Evolutionary conservation across 64 coral and sea anemone genomes (phyloP).

Genomic region (Porites australiensis): DNA sequence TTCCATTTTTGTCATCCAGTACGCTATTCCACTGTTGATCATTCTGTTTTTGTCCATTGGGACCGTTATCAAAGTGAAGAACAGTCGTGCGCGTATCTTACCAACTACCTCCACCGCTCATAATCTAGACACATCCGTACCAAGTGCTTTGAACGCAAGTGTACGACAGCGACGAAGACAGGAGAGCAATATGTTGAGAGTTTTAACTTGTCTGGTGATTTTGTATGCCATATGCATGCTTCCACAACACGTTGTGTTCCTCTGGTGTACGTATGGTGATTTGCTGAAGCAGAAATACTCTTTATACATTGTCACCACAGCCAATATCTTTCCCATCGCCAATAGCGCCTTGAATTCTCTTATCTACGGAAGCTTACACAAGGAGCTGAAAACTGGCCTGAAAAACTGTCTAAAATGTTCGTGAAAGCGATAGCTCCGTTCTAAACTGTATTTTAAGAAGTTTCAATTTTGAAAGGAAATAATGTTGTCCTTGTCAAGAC

Average conservation of each 20-base stretch:
- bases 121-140: not conserved
- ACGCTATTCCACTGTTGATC: conserved; percentile 65
- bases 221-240: conserved; percentile 85
- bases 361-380: conserved; percentile 82
- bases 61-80: conserved; percentile 62
- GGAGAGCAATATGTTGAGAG: conserved; percentile 66
- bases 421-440: not conserved
- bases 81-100: conserved; percentile 64
- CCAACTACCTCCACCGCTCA: conserved; percentile 24
- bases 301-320: conserved; percentile 77
- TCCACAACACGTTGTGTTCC: conserved; percentile 81
- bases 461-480: too few relatives aligned
- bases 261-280: conserved; percentile 81
- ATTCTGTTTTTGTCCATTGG: conserved; percentile 64
- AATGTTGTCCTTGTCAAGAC: too few relatives aligned
- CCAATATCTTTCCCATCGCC: conserved; percentile 86
- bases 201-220: conserved; percentile 73
- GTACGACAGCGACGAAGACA: conserved; percentile 66
- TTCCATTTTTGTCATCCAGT: conserved; percentile 86
- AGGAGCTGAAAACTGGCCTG: conserved; percentile 72
- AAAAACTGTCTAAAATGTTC: conserved; percentile 48
- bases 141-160: not conserved
- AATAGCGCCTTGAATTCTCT: conserved; percentile 87
- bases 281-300: conserved; percentile 63
- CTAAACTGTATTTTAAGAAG: too few relatives aligned